These are phyloP conservation scores for Drosophila peninsularis DNA, from an alignment of 2,888 invertebrate species.

Conservation along the genomic window DNA sequence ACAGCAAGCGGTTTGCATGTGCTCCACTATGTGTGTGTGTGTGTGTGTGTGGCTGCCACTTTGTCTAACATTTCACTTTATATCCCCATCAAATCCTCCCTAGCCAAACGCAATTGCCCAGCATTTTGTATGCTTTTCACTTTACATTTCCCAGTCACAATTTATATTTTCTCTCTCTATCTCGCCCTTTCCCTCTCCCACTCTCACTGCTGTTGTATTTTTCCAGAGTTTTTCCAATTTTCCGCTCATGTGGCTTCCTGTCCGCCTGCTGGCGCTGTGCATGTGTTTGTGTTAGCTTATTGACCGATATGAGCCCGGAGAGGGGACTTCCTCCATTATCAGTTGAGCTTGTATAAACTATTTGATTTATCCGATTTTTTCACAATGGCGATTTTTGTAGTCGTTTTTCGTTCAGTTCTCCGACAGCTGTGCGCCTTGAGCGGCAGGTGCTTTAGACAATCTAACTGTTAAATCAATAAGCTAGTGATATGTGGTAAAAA, in stretches of 20 bases:
- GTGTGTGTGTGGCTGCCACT: constrained; percentile 52
- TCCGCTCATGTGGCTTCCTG: constrained; percentile 74
- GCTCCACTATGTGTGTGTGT: constrained; percentile 17
- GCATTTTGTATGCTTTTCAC: constrained; percentile 63
- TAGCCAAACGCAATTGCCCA: constrained; percentile 59
- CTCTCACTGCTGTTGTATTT: constrained; percentile 41
- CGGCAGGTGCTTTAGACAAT: constrained; percentile 46
- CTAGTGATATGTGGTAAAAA: constrained; percentile 16
- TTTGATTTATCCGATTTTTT: constrained; percentile 12
- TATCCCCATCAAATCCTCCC: constrained; percentile 33
- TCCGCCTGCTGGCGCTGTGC: too few relatives aligned
- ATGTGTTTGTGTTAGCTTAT: constrained; percentile 31
- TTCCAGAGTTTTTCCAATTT: constrained; percentile 70
- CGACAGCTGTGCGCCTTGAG: constrained; percentile 55
- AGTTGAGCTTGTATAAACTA: constrained; percentile 36
- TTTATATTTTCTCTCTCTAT: constrained; percentile 28
- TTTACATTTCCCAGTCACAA: constrained; percentile 55
- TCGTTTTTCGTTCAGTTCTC: constrained; percentile 55
- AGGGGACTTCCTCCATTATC: constrained; percentile 50
- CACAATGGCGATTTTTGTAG: constrained; percentile 34
- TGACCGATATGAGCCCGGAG: constrained; percentile 36
- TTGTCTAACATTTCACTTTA: constrained; percentile 73
- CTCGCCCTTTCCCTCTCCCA: constrained; percentile 23
- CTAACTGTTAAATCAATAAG: constrained; percentile 23
- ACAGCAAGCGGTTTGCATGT: constrained; percentile 50